Evolutionary conservation across 2,113 vertebrate species (phyloP), one percentile per base, ranked within the genome.

Genomic region (Chaetura pelagica): DNA sequence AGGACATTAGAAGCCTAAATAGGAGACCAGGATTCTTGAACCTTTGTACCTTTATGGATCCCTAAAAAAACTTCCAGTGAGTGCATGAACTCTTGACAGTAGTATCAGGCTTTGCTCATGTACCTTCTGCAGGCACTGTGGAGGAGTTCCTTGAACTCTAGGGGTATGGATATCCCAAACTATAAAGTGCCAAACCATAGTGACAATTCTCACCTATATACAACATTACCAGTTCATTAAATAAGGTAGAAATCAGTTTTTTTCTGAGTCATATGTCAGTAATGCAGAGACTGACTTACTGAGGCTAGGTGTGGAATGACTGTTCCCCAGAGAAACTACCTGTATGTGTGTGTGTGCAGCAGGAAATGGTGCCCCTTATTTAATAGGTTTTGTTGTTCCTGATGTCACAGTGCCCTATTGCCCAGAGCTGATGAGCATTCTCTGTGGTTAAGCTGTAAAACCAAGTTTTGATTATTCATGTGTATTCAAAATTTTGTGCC

Each of bases 271-370:
- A 4, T 2, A 9, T 29, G 20, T 51, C 55, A 35, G 12, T 51
- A 2, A 15, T 20, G 79, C 0, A 1, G 35, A 49, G 44, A 38
- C 66, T 49, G 73, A 38, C 48, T 48, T 44, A 18, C 58, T 19
- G 54, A 83, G 82, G 20, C 29, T 32, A 29, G 12, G 10, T 2
- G 5, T 72, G 61, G 58, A 34, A 4, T 82, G 54, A 6, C 24
- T 8, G 2, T 69, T 73, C 21, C n/a, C 1, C 2, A 40, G 51
- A 42, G 64, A 62, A 2, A 18, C 17, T 19, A 1, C n/a, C 57
- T 71, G 46, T 21, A 3, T 5, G 12, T 22, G 9, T 22, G 12
- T 30, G n/a, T 71, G 48, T 16, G n/a, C 63, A 84, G 72, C 27
- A 16, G 46, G 54, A 57, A 64, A 29, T 23, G 54, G 7, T 59